Evolutionary conservation across 2,797 vertebrate species (phyloP), one percentile per base, ranked within the genome.

Genomic region (Lutjanus campechanus): DNA sequence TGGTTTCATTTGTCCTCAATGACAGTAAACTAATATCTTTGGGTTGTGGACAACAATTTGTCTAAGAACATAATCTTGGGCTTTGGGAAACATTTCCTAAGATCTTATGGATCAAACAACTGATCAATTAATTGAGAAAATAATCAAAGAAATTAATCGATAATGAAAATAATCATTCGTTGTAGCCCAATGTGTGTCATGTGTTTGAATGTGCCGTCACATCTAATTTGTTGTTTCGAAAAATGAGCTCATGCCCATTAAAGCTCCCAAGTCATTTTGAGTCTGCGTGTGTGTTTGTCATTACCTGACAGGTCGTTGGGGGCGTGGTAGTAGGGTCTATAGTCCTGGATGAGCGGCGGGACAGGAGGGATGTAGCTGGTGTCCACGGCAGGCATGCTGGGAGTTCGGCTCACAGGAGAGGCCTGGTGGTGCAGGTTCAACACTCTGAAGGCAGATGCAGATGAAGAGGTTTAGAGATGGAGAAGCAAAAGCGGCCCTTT

Each of bases 281-380:
- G 41, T 54, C 43, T 4, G 17, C n/a, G n/a, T n/a, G 16, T 43
- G 70, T 71, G 83, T 44, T 40, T 66, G 84, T 60, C 9, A 2
- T 64, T 93, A 99, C 98, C 98, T 95, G 98, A 97, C 82, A 99
- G 93, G 89, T 99, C 97, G 0, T 96, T 98, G 89, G 97, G 96
- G 17, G 97, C 96, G 68, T 98, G 97, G 94, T 99, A 99, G 83
- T 98, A 98, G 40, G 98, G 98, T 85, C 98, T 96, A 84, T 99
- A 99, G 95, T 99, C 98, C 88, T 99, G 98, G 92, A 99, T 97
- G 4, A 99, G 96, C 0, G 98, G 97, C 1, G 96, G 96, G 15
- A 96, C 95, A 0, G 97, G 97, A 22, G 98, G 98, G 90, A 99
- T 99, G 94, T 98, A 99, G 92, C 95, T 97, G 81, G 97, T 96